Conservation (phyloP, 2,113 vertebrate species). For the Lathamus discolor region DNA sequence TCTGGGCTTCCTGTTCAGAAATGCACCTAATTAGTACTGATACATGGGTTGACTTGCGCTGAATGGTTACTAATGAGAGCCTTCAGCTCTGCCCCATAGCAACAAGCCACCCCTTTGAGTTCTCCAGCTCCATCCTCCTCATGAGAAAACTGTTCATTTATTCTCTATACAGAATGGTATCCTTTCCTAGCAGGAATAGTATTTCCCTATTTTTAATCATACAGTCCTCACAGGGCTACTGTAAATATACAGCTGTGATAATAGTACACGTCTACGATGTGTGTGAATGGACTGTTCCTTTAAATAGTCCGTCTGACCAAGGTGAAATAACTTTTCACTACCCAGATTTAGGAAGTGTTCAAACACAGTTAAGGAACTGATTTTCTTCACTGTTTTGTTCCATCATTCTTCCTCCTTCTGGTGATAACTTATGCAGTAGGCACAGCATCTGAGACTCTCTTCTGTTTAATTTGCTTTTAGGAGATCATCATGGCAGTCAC, state of each 20-base stretch:
- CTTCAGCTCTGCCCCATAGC: not conserved
- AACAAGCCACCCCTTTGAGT: not conserved
- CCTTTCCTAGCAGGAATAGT: not conserved
- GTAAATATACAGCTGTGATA: not conserved
- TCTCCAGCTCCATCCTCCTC: not conserved
- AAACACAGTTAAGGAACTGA: not conserved
- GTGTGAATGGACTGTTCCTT: not conserved
- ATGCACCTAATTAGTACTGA: not conserved
- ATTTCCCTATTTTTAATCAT: not conserved
- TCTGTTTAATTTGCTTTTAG: not conserved
- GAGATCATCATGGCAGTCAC: not conserved
- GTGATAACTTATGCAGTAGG: not conserved
- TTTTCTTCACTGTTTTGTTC: not conserved
- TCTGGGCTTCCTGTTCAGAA: not conserved
- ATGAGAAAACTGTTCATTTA: not conserved
- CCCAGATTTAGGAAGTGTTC: not conserved
- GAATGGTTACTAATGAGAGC: not conserved
- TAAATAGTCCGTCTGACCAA: not conserved
- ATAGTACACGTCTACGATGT: not conserved
- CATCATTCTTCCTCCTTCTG: not conserved
- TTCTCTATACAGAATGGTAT: not conserved
- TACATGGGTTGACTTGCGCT: not conserved
- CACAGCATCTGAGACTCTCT: not conserved
- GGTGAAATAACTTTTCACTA: not conserved
- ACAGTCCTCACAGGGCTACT: not conserved